Conservation (phyloP, 2,797 vertebrate species). For the Avahi laniger region DNA sequence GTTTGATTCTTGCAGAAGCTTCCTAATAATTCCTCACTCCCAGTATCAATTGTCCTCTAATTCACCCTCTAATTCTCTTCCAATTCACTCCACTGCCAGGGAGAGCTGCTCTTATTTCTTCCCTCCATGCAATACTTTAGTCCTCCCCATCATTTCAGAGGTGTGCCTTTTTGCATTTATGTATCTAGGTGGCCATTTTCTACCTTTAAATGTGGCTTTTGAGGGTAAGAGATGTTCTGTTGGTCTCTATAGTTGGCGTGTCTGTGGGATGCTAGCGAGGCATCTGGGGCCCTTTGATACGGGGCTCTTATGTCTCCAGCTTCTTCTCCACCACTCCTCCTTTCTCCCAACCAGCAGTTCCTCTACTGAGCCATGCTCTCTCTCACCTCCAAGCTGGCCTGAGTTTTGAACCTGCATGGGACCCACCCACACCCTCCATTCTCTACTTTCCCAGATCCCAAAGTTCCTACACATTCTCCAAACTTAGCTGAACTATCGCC, state of each 20-base stretch:
- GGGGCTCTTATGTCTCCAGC: neutral
- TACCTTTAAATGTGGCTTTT: neutral
- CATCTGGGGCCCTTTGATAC: neutral
- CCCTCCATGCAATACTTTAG: neutral
- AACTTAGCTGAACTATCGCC: neutral
- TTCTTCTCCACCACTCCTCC: neutral
- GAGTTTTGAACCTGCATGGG: neutral
- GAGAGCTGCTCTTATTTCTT: neutral
- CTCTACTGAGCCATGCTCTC: neutral
- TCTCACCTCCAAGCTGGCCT: neutral
- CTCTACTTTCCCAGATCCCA: neutral
- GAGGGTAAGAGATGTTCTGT: neutral
- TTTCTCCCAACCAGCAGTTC: neutral
- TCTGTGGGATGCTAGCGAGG: neutral
- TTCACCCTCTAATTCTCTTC: too few species aligned
- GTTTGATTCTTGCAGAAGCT: neutral
- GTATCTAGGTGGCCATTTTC: neutral
- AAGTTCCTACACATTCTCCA: neutral
- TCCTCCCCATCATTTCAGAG: neutral
- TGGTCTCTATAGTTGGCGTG: neutral
- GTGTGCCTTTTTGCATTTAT: neutral
- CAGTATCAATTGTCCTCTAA: neutral
- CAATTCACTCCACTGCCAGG: neutral
- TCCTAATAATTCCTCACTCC: neutral
- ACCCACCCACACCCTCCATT: neutral